Evolutionary conservation across 2,888 invertebrate species (phyloP), one percentile per base, ranked within the genome.

Genomic region (Philereme transversata): DNA sequence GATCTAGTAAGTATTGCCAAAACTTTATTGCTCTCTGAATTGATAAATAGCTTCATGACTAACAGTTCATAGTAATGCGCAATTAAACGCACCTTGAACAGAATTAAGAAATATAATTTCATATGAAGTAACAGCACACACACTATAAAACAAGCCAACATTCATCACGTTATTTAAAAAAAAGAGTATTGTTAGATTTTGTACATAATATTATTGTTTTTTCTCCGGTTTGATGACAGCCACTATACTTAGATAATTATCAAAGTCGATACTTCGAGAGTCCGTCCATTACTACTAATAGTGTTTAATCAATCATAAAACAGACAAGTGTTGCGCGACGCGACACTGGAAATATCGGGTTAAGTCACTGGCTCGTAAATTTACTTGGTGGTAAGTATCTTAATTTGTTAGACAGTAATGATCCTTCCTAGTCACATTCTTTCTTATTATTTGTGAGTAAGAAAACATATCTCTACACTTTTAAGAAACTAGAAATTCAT

Each of bases 351-450:
- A 56, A 38, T 52, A 47, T 47, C 41, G 4, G 43, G 38, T 40
- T 48, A 40, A 51, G 40, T 54, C 4, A 10, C 10, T 40, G 40
- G 5, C 11, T 10, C 46, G 45, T 45, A 35, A 40, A 46, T 53
- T 48, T 50, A 22, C 49, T 50, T 47, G 40, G 55, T 60, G 55
- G 22, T 7, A 7, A n/a, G 40, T 40, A 4, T 57, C 55, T 51
- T 62, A 62, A 58, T 65, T 36, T 57, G 62, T 54, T 58, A 51
- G 54, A 50, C 57, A 44, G 45, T 53, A 46, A 53, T 52, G 46
- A 38, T 50, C 43, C 33, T 38, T 47, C 43, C 40, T 51, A 57
- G 46, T 43, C 50, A 50, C 60, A 62, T 60, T 62, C 35, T 56
- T 62, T 52, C 35, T 58, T 58, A 55, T 58, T 11, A 50, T 57